phyloP scores from a whole-genome alignment of 2,797 vertebrate species.

The Labroides dimidiatus region DNA sequence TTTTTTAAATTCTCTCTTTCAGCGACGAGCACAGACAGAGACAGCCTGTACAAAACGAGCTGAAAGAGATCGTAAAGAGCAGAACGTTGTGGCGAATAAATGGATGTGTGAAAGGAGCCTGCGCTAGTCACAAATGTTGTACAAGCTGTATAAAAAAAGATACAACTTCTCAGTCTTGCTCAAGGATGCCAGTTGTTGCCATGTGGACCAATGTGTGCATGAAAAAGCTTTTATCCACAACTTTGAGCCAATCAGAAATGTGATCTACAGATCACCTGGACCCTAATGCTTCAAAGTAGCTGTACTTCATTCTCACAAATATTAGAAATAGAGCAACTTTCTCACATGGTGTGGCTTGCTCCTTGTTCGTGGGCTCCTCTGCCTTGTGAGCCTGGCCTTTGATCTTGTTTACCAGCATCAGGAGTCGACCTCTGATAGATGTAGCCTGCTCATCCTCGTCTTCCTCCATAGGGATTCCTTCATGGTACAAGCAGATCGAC shows the following conservation, averaged over 20 bases:
- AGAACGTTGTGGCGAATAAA: slow-evolving; percentile 18
- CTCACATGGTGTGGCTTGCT: slow-evolving; percentile 92
- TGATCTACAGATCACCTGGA: background rate
- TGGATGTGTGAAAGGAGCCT: background rate
- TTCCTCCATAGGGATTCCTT: slow-evolving; percentile 96
- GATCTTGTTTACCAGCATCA: slow-evolving; percentile 92
- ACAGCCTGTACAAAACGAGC: slow-evolving; percentile 14
- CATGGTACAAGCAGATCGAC: slow-evolving; percentile 41
- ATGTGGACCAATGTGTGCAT: background rate
- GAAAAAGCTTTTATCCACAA: slow-evolving; percentile 3
- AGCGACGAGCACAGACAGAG: slow-evolving; percentile 23
- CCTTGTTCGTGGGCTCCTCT: slow-evolving; percentile 86
- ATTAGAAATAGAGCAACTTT: slow-evolving; percentile 14
- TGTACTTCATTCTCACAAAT: background rate
- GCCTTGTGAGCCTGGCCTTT: slow-evolving; percentile 90
- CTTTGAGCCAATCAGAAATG: background rate
- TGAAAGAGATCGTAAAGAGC: slow-evolving; percentile 28
- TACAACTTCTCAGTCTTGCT: slow-evolving; percentile 5
- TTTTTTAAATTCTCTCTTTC: slow-evolving; percentile 30
- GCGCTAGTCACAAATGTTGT: slow-evolving; percentile 2
- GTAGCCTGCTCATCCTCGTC: slow-evolving; percentile 90
- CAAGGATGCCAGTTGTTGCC: background rate
- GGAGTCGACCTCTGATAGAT: slow-evolving; percentile 91
- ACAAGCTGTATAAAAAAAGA: background rate
- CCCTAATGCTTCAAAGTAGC: background rate